phyloP scores from a whole-genome alignment of 2,797 vertebrate genomes.

The Australoheros facetus region DNA sequence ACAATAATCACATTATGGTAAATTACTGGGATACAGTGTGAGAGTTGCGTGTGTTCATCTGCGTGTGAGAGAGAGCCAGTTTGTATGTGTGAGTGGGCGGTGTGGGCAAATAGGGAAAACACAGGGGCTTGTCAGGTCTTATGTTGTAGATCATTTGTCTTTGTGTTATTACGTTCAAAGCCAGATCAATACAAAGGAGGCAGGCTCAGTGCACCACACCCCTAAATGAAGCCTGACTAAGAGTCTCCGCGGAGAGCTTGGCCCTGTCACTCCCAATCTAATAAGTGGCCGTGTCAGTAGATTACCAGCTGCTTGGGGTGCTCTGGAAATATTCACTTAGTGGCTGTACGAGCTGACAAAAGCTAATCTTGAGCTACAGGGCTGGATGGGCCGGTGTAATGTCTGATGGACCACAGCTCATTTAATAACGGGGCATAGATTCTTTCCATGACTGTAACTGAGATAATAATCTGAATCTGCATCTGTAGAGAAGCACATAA shows the following conservation, averaged over 20 bases:
- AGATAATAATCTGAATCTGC: conserved; percentile 51
- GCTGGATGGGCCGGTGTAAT: conserved; percentile 43
- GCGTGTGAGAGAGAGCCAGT: conserved; percentile 16
- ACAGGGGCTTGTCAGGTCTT: conserved; percentile 64
- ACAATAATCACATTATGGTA: conserved; percentile 65
- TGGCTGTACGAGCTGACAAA: conserved; percentile 63
- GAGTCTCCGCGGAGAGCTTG: conserved; percentile 74
- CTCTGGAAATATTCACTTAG: conserved; percentile 76
- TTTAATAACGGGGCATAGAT: conserved; percentile 66
- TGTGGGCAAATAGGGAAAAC: conserved; percentile 57
- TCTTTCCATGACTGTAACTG: conserved; percentile 39
- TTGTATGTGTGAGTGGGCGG: conserved; percentile 49
- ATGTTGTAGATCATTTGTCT: conserved; percentile 76
- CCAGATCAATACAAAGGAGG: conserved; percentile 71
- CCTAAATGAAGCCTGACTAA: conserved; percentile 64
- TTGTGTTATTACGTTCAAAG: conserved; percentile 64
- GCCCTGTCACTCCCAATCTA: conserved; percentile 76
- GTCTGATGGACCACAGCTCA: conserved; percentile 48
- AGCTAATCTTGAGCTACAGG: conserved; percentile 65
- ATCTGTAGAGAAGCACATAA: conserved; percentile 29
- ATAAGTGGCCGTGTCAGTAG: conserved; percentile 68
- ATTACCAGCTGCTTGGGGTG: conserved; percentile 65
- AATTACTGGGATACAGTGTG: conserved; percentile 63
- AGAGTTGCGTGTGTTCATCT: conserved; percentile 48
- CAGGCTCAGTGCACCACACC: conserved; percentile 55